A percentile compares a stretch with the other conserved stretches of the same genome.
These are phyloP conservation scores for Drosophila ercepeae DNA, from an alignment of 1,140 invertebrate species.

Conservation along the genomic window DNA sequence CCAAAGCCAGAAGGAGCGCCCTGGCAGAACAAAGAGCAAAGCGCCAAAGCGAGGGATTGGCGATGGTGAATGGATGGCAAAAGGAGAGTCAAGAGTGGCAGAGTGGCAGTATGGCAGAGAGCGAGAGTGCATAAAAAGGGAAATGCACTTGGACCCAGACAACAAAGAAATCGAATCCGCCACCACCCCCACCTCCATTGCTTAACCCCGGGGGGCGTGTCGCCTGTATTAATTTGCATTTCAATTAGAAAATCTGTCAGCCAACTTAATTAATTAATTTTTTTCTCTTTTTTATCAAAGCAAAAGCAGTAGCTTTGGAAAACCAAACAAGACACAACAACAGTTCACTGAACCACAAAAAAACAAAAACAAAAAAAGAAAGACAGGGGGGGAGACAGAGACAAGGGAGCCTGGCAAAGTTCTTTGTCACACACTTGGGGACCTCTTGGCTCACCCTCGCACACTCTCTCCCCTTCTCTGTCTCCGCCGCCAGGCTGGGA, in stretches of 20 bases:
- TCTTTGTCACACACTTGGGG: conserved; percentile 32
- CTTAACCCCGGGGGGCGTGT: conserved; percentile 11
- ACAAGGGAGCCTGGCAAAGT: conserved; percentile 15
- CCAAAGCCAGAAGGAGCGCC: conserved; percentile 41
- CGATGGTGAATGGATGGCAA: neutral
- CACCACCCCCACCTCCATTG: too few species aligned
- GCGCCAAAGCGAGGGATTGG: neutral
- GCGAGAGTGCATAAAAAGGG: conserved; percentile 46
- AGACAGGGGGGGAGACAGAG: conserved; percentile 11
- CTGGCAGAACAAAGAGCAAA: conserved; percentile 31
- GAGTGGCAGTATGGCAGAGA: neutral
- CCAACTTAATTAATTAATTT: conserved; percentile 31
- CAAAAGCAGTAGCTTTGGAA: conserved; percentile 4
- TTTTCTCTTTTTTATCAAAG: neutral
- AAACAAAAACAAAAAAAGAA: conserved; percentile 23
- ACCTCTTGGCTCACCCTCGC: conserved; percentile 4
- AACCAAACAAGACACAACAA: conserved; percentile 5
- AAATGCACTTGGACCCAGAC: conserved; percentile 68
- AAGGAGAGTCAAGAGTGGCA: too few species aligned
- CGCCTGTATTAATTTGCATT: conserved; percentile 42
- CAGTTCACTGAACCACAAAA: conserved; percentile 46
- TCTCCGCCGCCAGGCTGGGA: too few species aligned
- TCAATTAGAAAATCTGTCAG: conserved; percentile 41
- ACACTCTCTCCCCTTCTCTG: conserved; percentile 1
- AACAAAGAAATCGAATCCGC: conserved; percentile 55